A percentile compares a stretch with the other conserved stretches of the same genome.
phyloP scores from a whole-genome alignment of 2,797 vertebrate species.

The Kryptopterus vitreolus region DNA sequence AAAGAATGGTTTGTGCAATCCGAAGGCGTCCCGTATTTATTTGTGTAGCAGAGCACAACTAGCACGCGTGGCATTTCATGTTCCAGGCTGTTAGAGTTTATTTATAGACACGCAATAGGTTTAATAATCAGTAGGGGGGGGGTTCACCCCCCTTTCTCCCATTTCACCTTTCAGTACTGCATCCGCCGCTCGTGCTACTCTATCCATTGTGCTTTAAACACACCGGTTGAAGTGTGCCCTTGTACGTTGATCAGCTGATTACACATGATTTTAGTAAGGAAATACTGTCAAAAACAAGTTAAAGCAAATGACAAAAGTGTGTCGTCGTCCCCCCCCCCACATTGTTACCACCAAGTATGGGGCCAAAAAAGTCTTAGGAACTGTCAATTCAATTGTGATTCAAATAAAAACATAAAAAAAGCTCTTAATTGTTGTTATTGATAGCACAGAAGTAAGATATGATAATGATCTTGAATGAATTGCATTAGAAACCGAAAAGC shows the following conservation, averaged over 20 bases:
- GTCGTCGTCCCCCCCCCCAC: no score
- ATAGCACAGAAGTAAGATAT: not conserved
- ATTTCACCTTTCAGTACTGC: not conserved
- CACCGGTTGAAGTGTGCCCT: not conserved
- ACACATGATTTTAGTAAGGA: not conserved
- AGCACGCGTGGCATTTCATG: not conserved
- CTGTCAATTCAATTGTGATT: not conserved
- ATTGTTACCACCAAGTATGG: no score
- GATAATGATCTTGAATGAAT: not conserved
- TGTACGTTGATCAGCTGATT: not conserved
- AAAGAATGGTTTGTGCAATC: not conserved
- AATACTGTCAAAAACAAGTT: not conserved
- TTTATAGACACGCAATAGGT: not conserved
- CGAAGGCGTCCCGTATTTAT: not conserved
- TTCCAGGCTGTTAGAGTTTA: conserved; percentile 5
- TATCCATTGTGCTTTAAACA: not conserved
- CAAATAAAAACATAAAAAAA: not conserved
- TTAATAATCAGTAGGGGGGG: conserved; percentile 3
- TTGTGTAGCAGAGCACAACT: not conserved
- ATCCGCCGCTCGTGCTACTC: not conserved
- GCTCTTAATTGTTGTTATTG: not conserved
- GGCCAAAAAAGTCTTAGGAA: no score
- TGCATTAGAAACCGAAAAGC: not conserved
- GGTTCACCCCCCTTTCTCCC: no score
- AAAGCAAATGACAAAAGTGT: not conserved